Evolutionary conservation across 1,140 invertebrate genomes (phyloP).

Genomic region (Mizuhopecten yessoensis): DNA sequence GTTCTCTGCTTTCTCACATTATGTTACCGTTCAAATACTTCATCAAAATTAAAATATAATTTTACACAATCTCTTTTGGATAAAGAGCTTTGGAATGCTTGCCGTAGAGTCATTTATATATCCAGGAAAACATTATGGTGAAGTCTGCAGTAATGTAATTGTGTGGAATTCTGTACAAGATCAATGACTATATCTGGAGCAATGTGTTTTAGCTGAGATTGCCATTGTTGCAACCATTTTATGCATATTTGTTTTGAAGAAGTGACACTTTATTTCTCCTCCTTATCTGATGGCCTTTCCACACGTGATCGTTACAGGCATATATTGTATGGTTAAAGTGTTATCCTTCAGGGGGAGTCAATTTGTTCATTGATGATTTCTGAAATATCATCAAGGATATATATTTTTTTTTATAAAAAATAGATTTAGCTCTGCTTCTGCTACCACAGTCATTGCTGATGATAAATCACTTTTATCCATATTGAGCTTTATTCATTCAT

Average conservation of each 20-base stretch:
- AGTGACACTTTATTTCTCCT: neutral
- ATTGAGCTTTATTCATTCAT: neutral
- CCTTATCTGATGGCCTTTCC: neutral
- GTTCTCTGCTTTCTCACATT: neutral
- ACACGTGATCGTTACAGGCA: too few relatives aligned
- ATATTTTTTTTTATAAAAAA: too few relatives aligned
- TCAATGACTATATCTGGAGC: neutral
- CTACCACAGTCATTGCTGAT: neutral
- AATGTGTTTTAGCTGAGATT: neutral
- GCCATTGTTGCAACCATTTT: neutral
- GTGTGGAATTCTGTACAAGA: neutral
- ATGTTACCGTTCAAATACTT: neutral
- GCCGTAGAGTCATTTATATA: neutral
- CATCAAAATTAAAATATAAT: slow-evolving; percentile 3
- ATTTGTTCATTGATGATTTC: too few relatives aligned
- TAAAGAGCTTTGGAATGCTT: neutral
- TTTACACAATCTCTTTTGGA: neutral
- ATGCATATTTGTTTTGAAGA: neutral
- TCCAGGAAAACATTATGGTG: neutral
- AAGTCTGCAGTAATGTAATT: neutral
- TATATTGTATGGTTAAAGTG: too few relatives aligned
- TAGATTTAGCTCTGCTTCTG: neutral
- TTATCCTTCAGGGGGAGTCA: too few relatives aligned
- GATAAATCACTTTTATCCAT: neutral
- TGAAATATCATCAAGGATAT: too few relatives aligned